Conservation (phyloP, 1,140 invertebrate species). For the Anastrepha ludens region DNA sequence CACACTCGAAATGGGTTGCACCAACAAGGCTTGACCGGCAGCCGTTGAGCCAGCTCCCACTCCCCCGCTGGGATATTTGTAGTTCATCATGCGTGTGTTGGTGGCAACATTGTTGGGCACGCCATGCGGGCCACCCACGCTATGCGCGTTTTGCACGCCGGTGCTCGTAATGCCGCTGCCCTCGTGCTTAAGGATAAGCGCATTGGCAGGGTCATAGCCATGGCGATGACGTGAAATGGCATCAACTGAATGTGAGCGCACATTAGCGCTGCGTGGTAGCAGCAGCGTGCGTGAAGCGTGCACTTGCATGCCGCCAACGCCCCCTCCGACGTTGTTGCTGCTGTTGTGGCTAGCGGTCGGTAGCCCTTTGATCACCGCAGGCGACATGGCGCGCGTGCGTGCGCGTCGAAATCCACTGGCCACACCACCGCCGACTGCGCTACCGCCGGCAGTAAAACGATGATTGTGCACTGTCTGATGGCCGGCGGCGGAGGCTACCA, state of each 20-base stretch:
- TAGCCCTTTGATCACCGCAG: slow-evolving; percentile 46
- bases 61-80: slow-evolving; percentile 61
- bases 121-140: not conserved
- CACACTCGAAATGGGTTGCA: slow-evolving; percentile 71
- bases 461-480: slow-evolving; percentile 69
- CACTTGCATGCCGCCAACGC: slow-evolving; percentile 8
- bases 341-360: slow-evolving; percentile 58
- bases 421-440: slow-evolving; percentile 32
- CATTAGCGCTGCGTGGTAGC: slow-evolving; percentile 51
- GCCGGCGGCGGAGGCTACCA: slow-evolving; percentile 61
- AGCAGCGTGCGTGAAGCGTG: slow-evolving; percentile 26
- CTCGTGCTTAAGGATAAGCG: slow-evolving; percentile 69
- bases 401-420: slow-evolving; percentile 61
- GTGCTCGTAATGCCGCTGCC: slow-evolving; percentile 64
- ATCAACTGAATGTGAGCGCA: slow-evolving; percentile 70
- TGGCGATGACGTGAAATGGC: slow-evolving; percentile 67
- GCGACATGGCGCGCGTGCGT: slow-evolving; percentile 58
- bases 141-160: slow-evolving; percentile 54
- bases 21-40: slow-evolving; percentile 65
- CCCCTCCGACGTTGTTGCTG: slow-evolving; percentile 56
- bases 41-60: slow-evolving; percentile 56
- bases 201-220: slow-evolving; percentile 68
- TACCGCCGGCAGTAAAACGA: slow-evolving; percentile 58
- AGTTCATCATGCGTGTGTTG: slow-evolving; percentile 68
- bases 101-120: not conserved